These are phyloP conservation scores for Tetramorium parvispinum DNA, from an alignment of 1,140 invertebrate species.

Conservation along the genomic window DNA sequence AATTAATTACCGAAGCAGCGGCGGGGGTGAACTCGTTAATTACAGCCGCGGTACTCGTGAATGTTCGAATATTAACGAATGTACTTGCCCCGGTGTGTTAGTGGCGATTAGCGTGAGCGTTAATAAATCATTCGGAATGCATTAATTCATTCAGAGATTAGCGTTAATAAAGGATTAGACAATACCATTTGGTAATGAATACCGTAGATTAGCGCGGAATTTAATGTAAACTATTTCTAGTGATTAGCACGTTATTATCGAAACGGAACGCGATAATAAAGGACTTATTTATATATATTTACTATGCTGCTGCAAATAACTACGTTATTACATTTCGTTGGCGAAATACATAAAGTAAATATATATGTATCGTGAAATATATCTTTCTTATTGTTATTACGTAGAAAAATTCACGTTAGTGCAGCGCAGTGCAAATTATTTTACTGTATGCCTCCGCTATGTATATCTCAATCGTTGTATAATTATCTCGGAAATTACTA, in stretches of 20 bases:
- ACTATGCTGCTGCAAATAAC: too few species aligned
- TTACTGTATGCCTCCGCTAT: not conserved
- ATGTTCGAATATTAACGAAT: constrained; percentile 60
- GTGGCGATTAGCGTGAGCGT: constrained; percentile 55
- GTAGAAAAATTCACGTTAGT: not conserved
- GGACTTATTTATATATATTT: constrained; percentile 33
- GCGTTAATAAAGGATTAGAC: constrained; percentile 61
- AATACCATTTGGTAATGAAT: constrained; percentile 60
- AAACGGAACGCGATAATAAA: constrained; percentile 17
- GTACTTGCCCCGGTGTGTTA: constrained; percentile 48
- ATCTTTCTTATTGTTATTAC: not conserved
- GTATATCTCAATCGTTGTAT: not conserved
- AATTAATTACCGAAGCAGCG: constrained; percentile 57
- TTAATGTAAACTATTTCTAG: constrained; percentile 37
- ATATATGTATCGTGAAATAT: not conserved
- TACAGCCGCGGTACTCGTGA: constrained; percentile 56
- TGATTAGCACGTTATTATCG: constrained; percentile 51
- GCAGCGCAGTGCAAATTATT: not conserved
- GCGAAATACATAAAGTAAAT: not conserved
- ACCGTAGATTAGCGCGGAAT: constrained; percentile 42
- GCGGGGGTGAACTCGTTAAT: constrained; percentile 53
- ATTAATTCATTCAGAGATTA: constrained; percentile 59
- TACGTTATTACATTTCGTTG: constrained; percentile 7
- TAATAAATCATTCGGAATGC: constrained; percentile 57
- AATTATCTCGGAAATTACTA: constrained; percentile 5